Conservation (phyloP, 2,797 vertebrate species). For the Esox masquinongy region DNA sequence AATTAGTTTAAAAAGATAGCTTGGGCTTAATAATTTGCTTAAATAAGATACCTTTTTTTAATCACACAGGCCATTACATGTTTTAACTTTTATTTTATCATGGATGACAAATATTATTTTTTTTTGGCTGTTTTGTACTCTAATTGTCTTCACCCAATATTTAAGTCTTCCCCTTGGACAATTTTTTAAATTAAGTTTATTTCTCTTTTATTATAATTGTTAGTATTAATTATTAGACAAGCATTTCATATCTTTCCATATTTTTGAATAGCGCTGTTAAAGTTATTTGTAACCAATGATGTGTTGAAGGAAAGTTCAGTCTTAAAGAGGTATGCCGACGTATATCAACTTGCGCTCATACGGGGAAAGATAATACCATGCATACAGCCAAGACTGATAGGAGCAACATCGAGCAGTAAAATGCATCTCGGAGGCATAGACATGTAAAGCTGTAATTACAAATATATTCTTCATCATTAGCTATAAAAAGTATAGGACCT, state of each 20-base stretch:
- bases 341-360: constrained; percentile 58
- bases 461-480: constrained; percentile 1
- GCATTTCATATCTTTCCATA: constrained; percentile 47
- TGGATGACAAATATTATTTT: too few relatives aligned
- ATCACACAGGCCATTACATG: not conserved
- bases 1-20: not conserved
- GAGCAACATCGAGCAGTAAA: constrained; percentile 19
- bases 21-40: not conserved
- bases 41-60: not conserved
- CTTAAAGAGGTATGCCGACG: constrained; percentile 65
- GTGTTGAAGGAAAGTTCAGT: constrained; percentile 60
- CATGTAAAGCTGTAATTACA: constrained; percentile 22
- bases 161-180: too few relatives aligned
- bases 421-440: constrained; percentile 17
- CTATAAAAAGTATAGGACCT: not conserved
- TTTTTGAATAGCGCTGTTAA: constrained; percentile 33
- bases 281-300: constrained; percentile 57
- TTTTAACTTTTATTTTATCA: too few relatives aligned
- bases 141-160: too few relatives aligned
- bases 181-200: too few relatives aligned
- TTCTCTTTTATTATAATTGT: too few relatives aligned
- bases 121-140: too few relatives aligned
- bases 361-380: constrained; percentile 29
- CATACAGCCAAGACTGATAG: constrained; percentile 14
- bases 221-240: not conserved